Conservation (phyloP, 2,797 vertebrate genomes). For the Yasuhikotakia modesta region DNA sequence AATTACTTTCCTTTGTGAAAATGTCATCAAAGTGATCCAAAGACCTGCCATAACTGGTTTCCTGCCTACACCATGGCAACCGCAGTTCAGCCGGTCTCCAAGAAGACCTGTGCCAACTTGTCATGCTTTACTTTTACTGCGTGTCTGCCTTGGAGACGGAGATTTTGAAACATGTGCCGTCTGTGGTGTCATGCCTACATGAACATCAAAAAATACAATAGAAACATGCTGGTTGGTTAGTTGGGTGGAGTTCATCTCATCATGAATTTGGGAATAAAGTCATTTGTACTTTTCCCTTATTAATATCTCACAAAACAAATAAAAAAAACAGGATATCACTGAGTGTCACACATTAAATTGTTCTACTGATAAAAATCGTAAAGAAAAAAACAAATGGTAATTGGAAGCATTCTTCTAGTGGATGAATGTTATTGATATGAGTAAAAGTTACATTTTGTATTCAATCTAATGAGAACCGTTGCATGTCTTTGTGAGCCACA, state of each 20-base stretch:
- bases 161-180: not conserved
- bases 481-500: not conserved
- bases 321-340: too few relatives aligned
- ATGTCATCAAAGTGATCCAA: constrained; percentile 36
- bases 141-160: constrained; percentile 16
- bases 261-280: not conserved
- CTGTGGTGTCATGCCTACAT: constrained; percentile 13
- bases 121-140: constrained; percentile 31
- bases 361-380: too few relatives aligned
- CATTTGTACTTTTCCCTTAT: too few relatives aligned
- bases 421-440: too few relatives aligned
- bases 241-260: not conserved
- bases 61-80: constrained; percentile 38
- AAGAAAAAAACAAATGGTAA: too few relatives aligned
- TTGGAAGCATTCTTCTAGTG: too few relatives aligned
- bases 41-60: constrained; percentile 44
- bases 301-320: too few relatives aligned
- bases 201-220: not conserved
- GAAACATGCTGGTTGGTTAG: not conserved
- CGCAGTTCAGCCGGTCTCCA: constrained; percentile 12
- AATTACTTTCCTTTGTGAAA: constrained; percentile 31
- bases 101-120: constrained; percentile 36
- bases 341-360: too few relatives aligned
- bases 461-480: not conserved
- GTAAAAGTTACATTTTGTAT: not conserved